phyloP scores from a whole-genome alignment of 2,113 vertebrate species.

The Nibea coibor region DNA sequence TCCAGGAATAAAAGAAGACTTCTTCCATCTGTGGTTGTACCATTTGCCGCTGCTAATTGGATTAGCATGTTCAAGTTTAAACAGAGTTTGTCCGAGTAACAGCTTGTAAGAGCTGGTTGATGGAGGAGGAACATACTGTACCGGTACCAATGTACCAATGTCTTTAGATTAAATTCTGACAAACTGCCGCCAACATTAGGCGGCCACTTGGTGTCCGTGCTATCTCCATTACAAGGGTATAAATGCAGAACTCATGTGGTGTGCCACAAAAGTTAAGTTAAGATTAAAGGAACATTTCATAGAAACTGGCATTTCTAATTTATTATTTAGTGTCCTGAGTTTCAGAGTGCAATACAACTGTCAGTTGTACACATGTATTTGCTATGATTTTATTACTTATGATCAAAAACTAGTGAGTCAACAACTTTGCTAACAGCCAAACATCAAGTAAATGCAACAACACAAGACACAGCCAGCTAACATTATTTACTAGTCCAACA shows the following conservation, averaged over 20 bases:
- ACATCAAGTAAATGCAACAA: too few species aligned
- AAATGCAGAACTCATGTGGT: neutral
- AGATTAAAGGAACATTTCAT: too few species aligned
- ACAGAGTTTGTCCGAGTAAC: neutral
- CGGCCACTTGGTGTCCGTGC: neutral
- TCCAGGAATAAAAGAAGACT: neutral
- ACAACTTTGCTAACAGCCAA: too few species aligned
- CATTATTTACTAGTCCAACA: too few species aligned
- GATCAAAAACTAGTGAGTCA: too few species aligned
- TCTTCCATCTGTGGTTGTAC: neutral
- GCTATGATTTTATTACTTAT: too few species aligned
- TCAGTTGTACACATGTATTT: too few species aligned
- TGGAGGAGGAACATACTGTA: neutral
- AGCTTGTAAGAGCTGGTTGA: neutral
- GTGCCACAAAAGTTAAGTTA: neutral
- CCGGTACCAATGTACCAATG: neutral
- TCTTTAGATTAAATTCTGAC: neutral
- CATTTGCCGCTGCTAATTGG: neutral
- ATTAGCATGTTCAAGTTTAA: conserved; percentile 21
- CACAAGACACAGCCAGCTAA: too few species aligned
- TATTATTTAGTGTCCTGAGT: too few species aligned
- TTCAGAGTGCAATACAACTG: too few species aligned
- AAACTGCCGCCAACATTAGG: neutral
- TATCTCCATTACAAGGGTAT: neutral
- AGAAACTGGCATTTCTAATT: too few species aligned